These are phyloP conservation scores for Leguminivora glycinivorella DNA, from an alignment of 1,140 invertebrate genomes.

Conservation along the genomic window DNA sequence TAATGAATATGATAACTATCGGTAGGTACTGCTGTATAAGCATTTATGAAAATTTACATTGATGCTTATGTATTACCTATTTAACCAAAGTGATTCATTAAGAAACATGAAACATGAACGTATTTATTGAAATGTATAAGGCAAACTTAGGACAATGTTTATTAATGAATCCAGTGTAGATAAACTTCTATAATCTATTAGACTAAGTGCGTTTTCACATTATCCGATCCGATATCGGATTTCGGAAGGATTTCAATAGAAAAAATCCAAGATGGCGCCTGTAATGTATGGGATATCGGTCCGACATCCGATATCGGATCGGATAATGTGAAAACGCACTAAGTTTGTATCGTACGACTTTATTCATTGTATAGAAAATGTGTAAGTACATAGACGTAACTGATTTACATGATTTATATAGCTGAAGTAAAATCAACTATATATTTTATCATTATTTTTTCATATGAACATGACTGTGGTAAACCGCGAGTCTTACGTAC, in stretches of 20 bases:
- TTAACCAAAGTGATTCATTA: background rate
- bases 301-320: no score
- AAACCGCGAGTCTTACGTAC: background rate
- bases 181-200: no score
- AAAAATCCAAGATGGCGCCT: no score
- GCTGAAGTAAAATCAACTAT: background rate
- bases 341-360: constrained; percentile 9
- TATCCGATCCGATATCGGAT: no score
- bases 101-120: background rate
- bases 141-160: background rate
- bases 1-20: background rate
- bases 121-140: background rate
- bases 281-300: no score
- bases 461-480: background rate
- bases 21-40: background rate
- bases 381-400: background rate
- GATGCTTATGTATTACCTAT: background rate
- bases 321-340: no score
- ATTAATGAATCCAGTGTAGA: background rate
- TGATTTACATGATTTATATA: background rate
- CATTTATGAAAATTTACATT: constrained; percentile 31
- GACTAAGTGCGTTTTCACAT: no score
- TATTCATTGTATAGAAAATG: background rate
- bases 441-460: background rate
- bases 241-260: no score